Evolutionary conservation across 2,113 vertebrate genomes (phyloP).

Genomic region (Synchiropus splendidus): DNA sequence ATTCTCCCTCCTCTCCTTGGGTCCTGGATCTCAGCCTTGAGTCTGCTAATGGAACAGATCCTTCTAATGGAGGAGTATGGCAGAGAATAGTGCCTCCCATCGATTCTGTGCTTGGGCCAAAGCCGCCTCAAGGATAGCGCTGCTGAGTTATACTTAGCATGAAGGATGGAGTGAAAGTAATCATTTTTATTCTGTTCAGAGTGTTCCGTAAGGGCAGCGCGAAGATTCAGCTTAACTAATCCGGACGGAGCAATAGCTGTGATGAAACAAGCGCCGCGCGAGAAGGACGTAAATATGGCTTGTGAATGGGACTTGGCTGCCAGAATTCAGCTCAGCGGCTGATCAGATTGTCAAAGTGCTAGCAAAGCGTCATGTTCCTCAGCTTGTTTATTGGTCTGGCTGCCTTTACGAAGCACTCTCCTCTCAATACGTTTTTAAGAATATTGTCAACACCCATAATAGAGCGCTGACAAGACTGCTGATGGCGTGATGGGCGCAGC

Average conservation of each 20-base stretch:
- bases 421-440: no score
- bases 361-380: neutral
- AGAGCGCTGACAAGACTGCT: no score
- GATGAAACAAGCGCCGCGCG: constrained; percentile 9
- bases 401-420: neutral
- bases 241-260: constrained; percentile 16
- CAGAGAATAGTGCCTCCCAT: constrained; percentile 38
- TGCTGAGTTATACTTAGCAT: constrained; percentile 35
- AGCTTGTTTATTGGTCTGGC: constrained; percentile 17
- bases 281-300: constrained; percentile 30
- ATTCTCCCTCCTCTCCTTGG: constrained; percentile 23
- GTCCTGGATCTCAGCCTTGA: constrained; percentile 24
- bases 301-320: constrained; percentile 24
- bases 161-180: constrained; percentile 12
- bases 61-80: constrained; percentile 41
- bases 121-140: constrained; percentile 40
- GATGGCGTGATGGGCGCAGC: no score
- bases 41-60: constrained; percentile 27
- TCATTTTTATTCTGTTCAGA: constrained; percentile 18
- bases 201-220: constrained; percentile 5
- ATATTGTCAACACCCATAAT: no score
- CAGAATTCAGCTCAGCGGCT: constrained; percentile 8
- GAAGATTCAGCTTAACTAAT: constrained; percentile 16
- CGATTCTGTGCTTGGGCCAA: constrained; percentile 39
- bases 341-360: constrained; percentile 9